Conservation (phyloP, 2,797 vertebrate genomes). For the Decapterus maruadsi region DNA sequence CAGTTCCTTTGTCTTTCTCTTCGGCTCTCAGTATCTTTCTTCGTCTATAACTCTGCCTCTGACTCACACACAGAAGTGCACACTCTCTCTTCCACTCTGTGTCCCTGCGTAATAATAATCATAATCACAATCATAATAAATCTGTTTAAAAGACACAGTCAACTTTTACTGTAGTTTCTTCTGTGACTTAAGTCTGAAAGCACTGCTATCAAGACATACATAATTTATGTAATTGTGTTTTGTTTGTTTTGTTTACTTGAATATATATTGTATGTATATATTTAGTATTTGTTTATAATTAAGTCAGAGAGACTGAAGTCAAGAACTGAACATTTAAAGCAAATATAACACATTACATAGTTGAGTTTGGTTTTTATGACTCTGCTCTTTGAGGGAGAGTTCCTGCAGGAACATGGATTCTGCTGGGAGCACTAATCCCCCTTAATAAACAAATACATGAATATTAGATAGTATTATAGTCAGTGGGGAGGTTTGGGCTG, state of each 20-base stretch:
- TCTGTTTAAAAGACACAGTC: conserved; percentile 4
- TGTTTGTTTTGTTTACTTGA: conserved; percentile 15
- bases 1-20: conserved; percentile 53
- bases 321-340: not conserved
- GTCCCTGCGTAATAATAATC: not conserved
- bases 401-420: conserved; percentile 10
- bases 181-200: not conserved
- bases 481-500: conserved; percentile 11
- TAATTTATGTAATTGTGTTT: conserved; percentile 1
- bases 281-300: not conserved
- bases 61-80: conserved; percentile 14
- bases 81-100: not conserved
- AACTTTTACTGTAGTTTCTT: conserved; percentile 1
- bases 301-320: not conserved
- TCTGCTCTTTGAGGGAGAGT: conserved; percentile 27
- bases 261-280: not conserved
- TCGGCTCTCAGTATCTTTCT: conserved; percentile 41
- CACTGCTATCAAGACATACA: not conserved
- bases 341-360: not conserved
- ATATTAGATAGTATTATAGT: conserved; percentile 22
- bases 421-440: conserved; percentile 20
- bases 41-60: conserved; percentile 33
- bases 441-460: conserved; percentile 34
- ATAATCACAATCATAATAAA: not conserved
- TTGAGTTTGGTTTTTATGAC: conserved; percentile 3